Conservation (phyloP, 2,113 vertebrate genomes). For the Tilapia sparmanii region DNA sequence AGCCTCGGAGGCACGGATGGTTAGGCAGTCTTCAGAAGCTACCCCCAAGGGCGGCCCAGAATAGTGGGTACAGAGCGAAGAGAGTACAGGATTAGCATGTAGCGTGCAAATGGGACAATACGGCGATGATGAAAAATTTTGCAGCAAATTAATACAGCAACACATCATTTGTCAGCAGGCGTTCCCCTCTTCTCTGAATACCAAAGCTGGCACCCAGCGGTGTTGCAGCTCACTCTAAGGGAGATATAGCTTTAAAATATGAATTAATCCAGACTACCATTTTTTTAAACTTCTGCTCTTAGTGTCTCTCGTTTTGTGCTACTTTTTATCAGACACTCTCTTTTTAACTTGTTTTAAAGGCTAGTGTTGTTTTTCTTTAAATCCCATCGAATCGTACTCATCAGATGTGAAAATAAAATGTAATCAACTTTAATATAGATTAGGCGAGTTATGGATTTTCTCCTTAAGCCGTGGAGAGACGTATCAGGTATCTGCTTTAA, state of each 20-base stretch:
- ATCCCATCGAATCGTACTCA: not conserved
- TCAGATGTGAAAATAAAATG: not conserved
- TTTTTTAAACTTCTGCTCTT: not conserved
- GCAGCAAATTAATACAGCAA: slow-evolving; percentile 50
- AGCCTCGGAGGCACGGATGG: slow-evolving; percentile 45
- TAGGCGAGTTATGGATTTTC: not conserved
- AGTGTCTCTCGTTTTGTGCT: not conserved
- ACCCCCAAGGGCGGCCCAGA: slow-evolving; percentile 38
- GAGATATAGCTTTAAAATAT: not conserved
- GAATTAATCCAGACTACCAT: not conserved
- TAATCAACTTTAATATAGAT: not conserved
- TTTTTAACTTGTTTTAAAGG: not conserved
- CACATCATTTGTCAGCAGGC: slow-evolving; percentile 59
- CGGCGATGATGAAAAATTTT: slow-evolving; percentile 53
- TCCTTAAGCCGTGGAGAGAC: not conserved
- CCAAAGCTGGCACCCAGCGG: slow-evolving; percentile 32
- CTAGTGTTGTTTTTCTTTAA: not conserved
- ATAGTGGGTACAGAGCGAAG: slow-evolving; percentile 22
- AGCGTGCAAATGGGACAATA: slow-evolving; percentile 43
- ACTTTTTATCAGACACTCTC: not conserved
- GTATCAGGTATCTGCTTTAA: not conserved
- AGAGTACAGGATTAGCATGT: slow-evolving; percentile 51
- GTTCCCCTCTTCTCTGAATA: slow-evolving; percentile 20
- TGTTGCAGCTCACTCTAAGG: not conserved
- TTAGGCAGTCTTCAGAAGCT: slow-evolving; percentile 31